Conservation (phyloP, 2,888 invertebrate genomes). For the Agelastica alni region DNA sequence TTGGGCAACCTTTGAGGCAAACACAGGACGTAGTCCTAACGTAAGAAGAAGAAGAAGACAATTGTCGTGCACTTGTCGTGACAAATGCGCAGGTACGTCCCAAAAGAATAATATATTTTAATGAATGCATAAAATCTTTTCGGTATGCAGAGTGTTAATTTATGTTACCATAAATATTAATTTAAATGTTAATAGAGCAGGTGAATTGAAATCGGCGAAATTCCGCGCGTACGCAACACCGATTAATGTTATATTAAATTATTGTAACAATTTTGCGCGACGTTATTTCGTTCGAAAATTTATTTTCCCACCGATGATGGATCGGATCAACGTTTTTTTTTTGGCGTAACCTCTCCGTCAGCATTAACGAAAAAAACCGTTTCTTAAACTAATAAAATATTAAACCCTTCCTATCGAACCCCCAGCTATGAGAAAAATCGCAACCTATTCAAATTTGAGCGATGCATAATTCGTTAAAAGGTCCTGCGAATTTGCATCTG, state of each 20-base stretch:
- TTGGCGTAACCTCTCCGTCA: background rate
- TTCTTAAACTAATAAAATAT: conserved; percentile 33
- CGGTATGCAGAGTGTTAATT: conserved; percentile 4
- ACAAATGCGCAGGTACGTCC: background rate
- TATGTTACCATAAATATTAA: conserved; percentile 14
- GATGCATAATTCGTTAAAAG: conserved; percentile 54
- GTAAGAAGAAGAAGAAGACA: too few species aligned
- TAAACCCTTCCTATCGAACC: conserved; percentile 37
- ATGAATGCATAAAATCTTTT: conserved; percentile 14
- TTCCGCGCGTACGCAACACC: too few species aligned
- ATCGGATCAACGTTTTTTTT: conserved; percentile 5
- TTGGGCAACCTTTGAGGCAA: too few species aligned
- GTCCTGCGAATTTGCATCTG: conserved; percentile 55
- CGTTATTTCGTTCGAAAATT: too few species aligned
- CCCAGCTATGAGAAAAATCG: conserved; percentile 49
- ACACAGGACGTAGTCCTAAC: too few species aligned
- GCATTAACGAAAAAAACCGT: conserved; percentile 38
- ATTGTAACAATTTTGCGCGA: too few species aligned
- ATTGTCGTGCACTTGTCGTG: too few species aligned
- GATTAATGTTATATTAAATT: too few species aligned
- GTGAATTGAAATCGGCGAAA: conserved; percentile 1
- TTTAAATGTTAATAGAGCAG: conserved; percentile 7
- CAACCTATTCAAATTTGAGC: conserved; percentile 50
- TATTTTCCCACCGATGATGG: conserved; percentile 4
- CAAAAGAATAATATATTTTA: conserved; percentile 16